Percentiles rank a stretch among this genome's conserved stretches.
Evolutionary conservation across 2,113 vertebrate genomes (phyloP).

Genomic region (Phyllostomus discolor): DNA sequence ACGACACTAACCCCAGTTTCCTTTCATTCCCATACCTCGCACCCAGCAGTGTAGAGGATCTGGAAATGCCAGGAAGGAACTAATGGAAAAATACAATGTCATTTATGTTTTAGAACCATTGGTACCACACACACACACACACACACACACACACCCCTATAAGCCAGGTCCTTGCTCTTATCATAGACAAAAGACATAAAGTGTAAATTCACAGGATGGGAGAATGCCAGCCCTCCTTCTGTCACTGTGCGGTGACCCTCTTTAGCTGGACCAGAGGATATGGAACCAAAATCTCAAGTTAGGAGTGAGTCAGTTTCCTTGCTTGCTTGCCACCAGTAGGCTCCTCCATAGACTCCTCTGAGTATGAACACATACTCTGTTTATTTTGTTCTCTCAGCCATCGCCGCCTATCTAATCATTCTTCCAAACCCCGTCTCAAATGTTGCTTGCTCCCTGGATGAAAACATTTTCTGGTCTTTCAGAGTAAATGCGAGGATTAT

Average conservation of each 20-base stretch:
- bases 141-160: neutral
- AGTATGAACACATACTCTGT: neutral
- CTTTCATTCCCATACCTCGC: neutral
- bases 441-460: neutral
- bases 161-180: neutral
- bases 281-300: neutral
- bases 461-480: neutral
- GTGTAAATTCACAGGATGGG: neutral
- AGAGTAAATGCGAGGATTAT: neutral
- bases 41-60: neutral
- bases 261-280: neutral
- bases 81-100: neutral
- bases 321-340: neutral
- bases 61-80: neutral
- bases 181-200: neutral
- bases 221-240: neutral
- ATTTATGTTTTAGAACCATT: neutral
- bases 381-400: neutral
- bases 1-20: neutral
- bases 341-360: neutral
- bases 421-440: neutral
- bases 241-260: neutral
- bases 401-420: neutral
- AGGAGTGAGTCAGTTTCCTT: neutral
- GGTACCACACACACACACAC: too few relatives aligned